Evolutionary conservation across 2,888 invertebrate genomes (phyloP).

Genomic region (Homarus gammarus): DNA sequence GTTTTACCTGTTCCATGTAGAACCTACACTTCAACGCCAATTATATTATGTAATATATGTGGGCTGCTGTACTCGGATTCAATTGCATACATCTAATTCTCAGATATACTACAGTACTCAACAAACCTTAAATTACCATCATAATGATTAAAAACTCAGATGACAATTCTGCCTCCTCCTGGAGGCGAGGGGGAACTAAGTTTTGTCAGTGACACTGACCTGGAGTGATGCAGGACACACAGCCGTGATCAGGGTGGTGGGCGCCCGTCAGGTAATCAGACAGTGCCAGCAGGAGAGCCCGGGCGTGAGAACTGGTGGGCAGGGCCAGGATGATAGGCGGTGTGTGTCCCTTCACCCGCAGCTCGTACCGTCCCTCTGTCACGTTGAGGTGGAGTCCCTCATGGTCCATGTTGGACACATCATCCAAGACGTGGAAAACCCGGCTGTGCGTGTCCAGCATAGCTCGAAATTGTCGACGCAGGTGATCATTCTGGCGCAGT

Average conservation of each 20-base stretch:
- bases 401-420: not conserved
- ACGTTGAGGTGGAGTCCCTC: slow-evolving; percentile 8
- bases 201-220: slow-evolving; percentile 17
- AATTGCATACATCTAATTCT: too few relatives aligned
- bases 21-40: too few relatives aligned
- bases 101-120: too few relatives aligned
- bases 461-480: not conserved
- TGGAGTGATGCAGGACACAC: not conserved
- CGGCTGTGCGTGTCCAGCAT: slow-evolving; percentile 11
- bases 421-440: slow-evolving; percentile 19
- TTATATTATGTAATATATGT: too few relatives aligned
- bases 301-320: slow-evolving; percentile 25
- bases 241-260: slow-evolving; percentile 24
- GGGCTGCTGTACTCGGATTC: too few relatives aligned
- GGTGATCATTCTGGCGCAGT: not conserved
- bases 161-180: too few relatives aligned
- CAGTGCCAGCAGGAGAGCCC: slow-evolving; percentile 29
- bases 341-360: not conserved
- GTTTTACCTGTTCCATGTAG: too few relatives aligned
- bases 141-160: too few relatives aligned
- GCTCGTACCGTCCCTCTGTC: not conserved
- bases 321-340: slow-evolving; percentile 34
- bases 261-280: slow-evolving; percentile 40
- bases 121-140: too few relatives aligned
- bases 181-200: too few relatives aligned